phyloP scores from a whole-genome alignment of 2,113 vertebrate genomes.

The Pomatostomus ruficeps region DNA sequence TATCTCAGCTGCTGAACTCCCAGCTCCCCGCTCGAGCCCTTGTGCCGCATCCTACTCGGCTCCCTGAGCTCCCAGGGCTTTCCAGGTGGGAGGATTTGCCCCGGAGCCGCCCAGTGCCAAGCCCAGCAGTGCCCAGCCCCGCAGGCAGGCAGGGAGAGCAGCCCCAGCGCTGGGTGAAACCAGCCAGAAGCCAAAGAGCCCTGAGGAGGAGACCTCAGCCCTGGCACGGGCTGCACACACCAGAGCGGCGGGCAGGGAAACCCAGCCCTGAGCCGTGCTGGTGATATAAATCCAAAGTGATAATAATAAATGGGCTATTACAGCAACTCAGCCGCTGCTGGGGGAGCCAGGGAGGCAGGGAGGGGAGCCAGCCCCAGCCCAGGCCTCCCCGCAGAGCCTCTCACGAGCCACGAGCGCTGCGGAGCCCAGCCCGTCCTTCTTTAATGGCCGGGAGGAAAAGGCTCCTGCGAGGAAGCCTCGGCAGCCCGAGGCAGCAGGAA shows the following conservation, averaged over 20 bases:
- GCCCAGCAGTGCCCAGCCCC: not conserved
- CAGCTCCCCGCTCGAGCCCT: not conserved
- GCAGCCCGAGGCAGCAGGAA: slow-evolving; percentile 31
- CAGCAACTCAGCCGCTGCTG: not conserved
- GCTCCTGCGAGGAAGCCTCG: not conserved
- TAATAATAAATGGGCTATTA: slow-evolving; percentile 41
- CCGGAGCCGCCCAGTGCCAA: not conserved
- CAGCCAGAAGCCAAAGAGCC: not conserved
- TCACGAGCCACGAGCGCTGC: not conserved
- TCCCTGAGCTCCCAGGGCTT: not conserved
- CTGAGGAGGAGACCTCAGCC: not conserved
- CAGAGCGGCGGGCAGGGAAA: not conserved
- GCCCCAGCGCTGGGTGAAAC: rapidly evolving
- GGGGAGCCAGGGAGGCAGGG: not conserved
- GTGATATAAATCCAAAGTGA: slow-evolving; percentile 1
- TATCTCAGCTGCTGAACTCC: not conserved
- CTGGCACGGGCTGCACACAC: not conserved
- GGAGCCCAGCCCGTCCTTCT: not conserved
- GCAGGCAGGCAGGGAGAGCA: rapidly evolving
- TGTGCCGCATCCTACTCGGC: rapidly evolving
- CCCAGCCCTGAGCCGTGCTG: not conserved
- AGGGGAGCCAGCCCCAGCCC: not conserved
- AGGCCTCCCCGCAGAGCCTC: not conserved
- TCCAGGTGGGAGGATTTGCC: not conserved
- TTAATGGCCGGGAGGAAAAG: not conserved